Percentiles rank a stretch among this genome's conserved stretches.
Conservation (phyloP, 2,888 invertebrate species). For the Dolomedes plantarius region DNA sequence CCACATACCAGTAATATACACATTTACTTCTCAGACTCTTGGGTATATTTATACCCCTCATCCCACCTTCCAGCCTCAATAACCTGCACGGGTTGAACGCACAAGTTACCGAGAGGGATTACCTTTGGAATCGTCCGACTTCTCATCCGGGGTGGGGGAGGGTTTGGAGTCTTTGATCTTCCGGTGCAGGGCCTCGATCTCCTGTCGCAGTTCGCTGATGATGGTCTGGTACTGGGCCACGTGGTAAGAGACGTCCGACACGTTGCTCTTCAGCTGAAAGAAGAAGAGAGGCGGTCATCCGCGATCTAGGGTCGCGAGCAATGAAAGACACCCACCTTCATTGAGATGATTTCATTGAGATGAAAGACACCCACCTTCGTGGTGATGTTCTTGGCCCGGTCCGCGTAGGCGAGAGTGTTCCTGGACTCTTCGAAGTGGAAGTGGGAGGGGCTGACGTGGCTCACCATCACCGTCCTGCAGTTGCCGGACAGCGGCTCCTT, state of each 20-base stretch:
- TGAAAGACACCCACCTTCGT: too few relatives aligned
- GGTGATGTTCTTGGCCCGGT: slow-evolving; percentile 94
- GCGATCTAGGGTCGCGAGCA: background rate
- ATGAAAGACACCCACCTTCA: too few relatives aligned
- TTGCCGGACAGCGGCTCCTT: slow-evolving; percentile 90
- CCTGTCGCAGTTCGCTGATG: slow-evolving; percentile 88
- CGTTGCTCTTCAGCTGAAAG: slow-evolving; percentile 81
- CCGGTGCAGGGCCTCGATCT: slow-evolving; percentile 80
- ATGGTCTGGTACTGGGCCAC: slow-evolving; percentile 90
- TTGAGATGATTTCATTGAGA: too few relatives aligned
- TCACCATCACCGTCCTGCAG: slow-evolving; percentile 97
- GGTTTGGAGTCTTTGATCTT: slow-evolving; percentile 73
- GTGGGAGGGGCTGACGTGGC: slow-evolving; percentile 91
- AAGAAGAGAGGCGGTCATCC: background rate
- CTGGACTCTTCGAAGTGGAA: slow-evolving; percentile 91
- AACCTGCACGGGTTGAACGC: too few relatives aligned
- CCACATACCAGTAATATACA: too few relatives aligned
- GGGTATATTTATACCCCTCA: too few relatives aligned
- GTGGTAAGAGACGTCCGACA: slow-evolving; percentile 84
- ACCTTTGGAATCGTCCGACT: slow-evolving; percentile 36
- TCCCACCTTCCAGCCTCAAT: too few relatives aligned
- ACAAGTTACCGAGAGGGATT: too few relatives aligned
- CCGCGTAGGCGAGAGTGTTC: slow-evolving; percentile 95
- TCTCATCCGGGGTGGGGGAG: slow-evolving; percentile 21
- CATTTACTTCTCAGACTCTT: too few relatives aligned